Percentiles rank a stretch among this genome's conserved stretches.
Conservation (phyloP, 2,113 vertebrate species). For the Notothenia rossii region DNA sequence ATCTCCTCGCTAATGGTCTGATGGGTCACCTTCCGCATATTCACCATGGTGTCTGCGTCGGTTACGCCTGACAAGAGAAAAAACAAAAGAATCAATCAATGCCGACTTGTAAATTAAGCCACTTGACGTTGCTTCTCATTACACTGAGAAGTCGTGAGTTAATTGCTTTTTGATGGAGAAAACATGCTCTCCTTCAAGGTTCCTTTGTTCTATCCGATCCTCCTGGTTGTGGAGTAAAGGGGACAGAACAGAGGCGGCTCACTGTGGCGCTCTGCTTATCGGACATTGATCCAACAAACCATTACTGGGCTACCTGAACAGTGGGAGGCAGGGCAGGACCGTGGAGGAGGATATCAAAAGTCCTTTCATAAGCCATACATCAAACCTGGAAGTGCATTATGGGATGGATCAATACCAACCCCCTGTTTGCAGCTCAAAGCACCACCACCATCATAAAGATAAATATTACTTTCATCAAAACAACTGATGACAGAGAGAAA, state of each 20-base stretch:
- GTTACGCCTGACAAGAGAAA: slow-evolving; percentile 76
- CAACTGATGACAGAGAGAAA: slow-evolving; percentile 7
- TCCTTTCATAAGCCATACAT: slow-evolving; percentile 58
- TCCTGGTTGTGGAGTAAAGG: slow-evolving; percentile 20
- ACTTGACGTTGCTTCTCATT: slow-evolving; percentile 30
- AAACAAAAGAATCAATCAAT: slow-evolving; percentile 11
- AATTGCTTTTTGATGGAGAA: slow-evolving; percentile 33
- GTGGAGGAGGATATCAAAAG: slow-evolving; percentile 49
- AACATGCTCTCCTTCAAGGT: slow-evolving; percentile 21
- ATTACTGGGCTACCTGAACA: slow-evolving; percentile 48
- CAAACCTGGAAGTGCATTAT: slow-evolving; percentile 46
- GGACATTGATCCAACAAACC: slow-evolving; percentile 60
- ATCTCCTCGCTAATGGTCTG: slow-evolving; percentile 85
- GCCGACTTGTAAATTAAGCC: slow-evolving; percentile 28
- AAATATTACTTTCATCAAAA: slow-evolving; percentile 37
- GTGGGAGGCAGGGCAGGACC: slow-evolving; percentile 15
- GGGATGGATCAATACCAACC: slow-evolving; percentile 64
- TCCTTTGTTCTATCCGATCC: slow-evolving; percentile 30
- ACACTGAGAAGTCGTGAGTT: slow-evolving; percentile 21
- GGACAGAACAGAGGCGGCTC: slow-evolving; percentile 31
- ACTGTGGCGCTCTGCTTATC: slow-evolving; percentile 46
- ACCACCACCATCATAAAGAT: background rate
- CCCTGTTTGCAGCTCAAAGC: slow-evolving; percentile 28
- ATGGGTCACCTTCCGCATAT: slow-evolving; percentile 90
- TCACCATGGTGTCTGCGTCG: slow-evolving; percentile 86